Base-by-base conservation (phyloP, 2,797 vertebrate species). In the Danio albolineatus region DNA sequence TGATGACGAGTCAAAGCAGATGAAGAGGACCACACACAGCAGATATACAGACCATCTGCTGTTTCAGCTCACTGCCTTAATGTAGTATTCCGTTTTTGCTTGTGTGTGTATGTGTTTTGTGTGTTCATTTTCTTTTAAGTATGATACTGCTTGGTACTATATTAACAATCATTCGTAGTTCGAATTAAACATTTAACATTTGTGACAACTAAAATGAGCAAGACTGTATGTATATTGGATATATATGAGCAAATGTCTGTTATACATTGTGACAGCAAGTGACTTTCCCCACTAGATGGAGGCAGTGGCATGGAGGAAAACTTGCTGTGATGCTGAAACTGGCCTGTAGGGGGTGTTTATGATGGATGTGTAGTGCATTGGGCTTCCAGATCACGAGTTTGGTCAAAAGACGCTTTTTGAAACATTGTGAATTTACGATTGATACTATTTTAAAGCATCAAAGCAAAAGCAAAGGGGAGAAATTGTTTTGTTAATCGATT, bases 221-320 rank as follows among this genome's bases (percentile, higher is more conserved):
- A 13, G 16, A 14, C 5, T 10, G 7, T 0, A 1, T 21, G 6
- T 56, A 4, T 56, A 7, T 38, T 21, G 0, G 10, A 39, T 17
- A 41, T 21, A 4, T 43, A 54, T 53, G 10, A 56, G 53, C 46
- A 60, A 46, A 60, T 60, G 4, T 38, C 14, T 10, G 48, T 14
- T 36, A 49, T 17, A 17, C 56, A 61, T 17, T 38, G 13, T 48
- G 1, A 19, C 8, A 43, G 21, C 0, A 44, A 39, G 44, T 57
- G 0, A 0, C 8, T 75, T 85, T 14, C 1, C 51, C 86, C 91
- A 90, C 87, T 89, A 92, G 91, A 87, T 91, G 90, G 91, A 8
- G 83, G 4, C 83, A 83, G 10, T 48, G 65, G 16, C 10, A 49
- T 44, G 54, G 16, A 2, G 61, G 51, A 60, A 36, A 4, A 19